Evolutionary conservation across 2,797 vertebrate species (phyloP).

Genomic region (Myiothlypis coronata): DNA sequence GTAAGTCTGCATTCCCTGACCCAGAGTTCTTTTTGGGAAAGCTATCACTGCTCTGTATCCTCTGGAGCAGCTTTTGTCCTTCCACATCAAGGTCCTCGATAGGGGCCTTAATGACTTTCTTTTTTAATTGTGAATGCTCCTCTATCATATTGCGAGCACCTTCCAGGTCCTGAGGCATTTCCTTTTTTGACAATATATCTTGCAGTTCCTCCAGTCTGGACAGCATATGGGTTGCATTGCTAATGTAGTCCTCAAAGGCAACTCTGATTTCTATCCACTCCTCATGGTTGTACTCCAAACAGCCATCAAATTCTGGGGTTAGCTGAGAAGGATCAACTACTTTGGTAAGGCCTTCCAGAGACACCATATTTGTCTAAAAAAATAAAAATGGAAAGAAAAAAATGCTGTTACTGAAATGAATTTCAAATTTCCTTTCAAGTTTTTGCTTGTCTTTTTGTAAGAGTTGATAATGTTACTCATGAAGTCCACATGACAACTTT

Average conservation of each 20-base stretch:
- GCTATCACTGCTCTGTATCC: conserved; percentile 94
- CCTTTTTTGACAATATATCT: conserved; percentile 92
- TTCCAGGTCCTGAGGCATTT: conserved; percentile 95
- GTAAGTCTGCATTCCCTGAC: conserved; percentile 90
- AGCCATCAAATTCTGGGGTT: conserved; percentile 95
- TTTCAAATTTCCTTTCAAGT: not conserved
- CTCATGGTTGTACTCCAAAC: conserved; percentile 97
- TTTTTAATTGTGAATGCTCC: conserved; percentile 92
- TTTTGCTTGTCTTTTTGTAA: not conserved
- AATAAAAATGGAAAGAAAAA: not conserved
- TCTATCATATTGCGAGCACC: conserved; percentile 95
- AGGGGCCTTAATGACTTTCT: conserved; percentile 95
- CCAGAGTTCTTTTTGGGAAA: conserved; percentile 90
- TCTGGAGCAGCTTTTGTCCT: conserved; percentile 92
- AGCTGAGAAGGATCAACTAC: conserved; percentile 98
- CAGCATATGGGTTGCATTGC: conserved; percentile 92
- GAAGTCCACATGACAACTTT: not conserved
- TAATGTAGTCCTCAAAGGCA: conserved; percentile 96
- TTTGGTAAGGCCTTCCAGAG: conserved; percentile 96
- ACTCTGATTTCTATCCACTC: conserved; percentile 98
- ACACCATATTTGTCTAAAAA: conserved; percentile 96
- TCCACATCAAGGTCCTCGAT: conserved; percentile 96
- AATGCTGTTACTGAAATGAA: not conserved
- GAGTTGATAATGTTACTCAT: not conserved
- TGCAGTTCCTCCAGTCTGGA: conserved; percentile 95